phyloP scores from a whole-genome alignment of 2,797 vertebrate species.

The Danio choprae region DNA sequence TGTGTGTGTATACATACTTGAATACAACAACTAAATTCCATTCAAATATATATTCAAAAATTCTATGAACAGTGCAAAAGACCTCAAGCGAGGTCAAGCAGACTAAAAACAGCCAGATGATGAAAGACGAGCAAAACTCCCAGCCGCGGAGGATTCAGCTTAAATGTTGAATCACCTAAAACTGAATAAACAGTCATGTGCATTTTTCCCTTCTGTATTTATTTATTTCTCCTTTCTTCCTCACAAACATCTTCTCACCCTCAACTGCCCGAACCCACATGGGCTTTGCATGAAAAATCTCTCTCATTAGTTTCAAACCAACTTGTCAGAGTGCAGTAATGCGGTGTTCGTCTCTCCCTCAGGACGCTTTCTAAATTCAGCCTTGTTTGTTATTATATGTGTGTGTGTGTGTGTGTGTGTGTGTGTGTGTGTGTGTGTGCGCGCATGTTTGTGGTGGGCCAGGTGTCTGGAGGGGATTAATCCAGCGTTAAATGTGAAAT shows the following conservation, averaged over 20 bases:
- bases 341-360: conserved; percentile 11
- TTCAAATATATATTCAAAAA: too few species aligned
- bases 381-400: neutral
- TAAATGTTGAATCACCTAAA: conserved; percentile 30
- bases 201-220: neutral
- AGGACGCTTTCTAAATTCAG: conserved; percentile 30
- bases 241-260: conserved; percentile 10
- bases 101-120: neutral
- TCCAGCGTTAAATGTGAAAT: neutral
- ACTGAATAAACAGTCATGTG: neutral
- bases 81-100: neutral
- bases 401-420: conserved; percentile 8
- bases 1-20: too few species aligned
- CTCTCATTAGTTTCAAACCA: conserved; percentile 42
- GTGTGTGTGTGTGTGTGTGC: conserved; percentile 4
- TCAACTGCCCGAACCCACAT: conserved; percentile 29
- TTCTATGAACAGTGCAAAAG: conserved; percentile 25
- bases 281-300: conserved; percentile 41
- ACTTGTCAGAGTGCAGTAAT: conserved; percentile 36
- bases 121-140: neutral
- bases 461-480: conserved; percentile 31
- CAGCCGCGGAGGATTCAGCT: neutral
- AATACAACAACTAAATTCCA: too few species aligned
- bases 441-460: conserved; percentile 30
- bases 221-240: conserved; percentile 11